Conservation (phyloP, 1,140 invertebrate species). For the Pantala flavescens region DNA sequence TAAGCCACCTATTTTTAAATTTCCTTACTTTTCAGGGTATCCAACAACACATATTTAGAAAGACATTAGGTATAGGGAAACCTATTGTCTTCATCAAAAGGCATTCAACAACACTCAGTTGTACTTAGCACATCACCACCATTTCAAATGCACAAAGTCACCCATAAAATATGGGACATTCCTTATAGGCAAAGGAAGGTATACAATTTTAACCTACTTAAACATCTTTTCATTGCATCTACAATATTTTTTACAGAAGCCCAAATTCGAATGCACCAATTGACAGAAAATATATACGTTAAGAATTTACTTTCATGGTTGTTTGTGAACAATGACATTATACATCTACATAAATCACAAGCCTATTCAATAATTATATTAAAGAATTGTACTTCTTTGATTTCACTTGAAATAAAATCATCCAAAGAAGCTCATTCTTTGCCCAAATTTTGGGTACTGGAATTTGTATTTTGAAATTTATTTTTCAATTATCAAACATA, state of each 20-base stretch:
- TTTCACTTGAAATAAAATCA: neutral
- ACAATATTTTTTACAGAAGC: constrained; percentile 2
- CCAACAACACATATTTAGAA: constrained; percentile 4
- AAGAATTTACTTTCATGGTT: constrained; percentile 4
- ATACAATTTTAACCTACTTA: neutral
- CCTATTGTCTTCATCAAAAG: constrained; percentile 9
- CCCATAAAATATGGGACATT: constrained; percentile 1
- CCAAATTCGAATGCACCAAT: neutral
- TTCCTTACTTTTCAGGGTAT: neutral
- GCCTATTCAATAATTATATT: neutral
- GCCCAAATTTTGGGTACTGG: neutral
- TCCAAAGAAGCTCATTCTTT: neutral
- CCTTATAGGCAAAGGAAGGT: constrained; percentile 1
- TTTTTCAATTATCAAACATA: neutral
- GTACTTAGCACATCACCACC: constrained; percentile 4
- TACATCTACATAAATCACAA: constrained; percentile 5
- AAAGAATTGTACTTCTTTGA: constrained; percentile 7
- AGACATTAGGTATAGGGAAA: neutral
- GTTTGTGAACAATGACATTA: neutral
- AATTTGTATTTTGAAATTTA: neutral
- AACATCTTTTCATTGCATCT: neutral
- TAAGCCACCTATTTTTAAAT: neutral
- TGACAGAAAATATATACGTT: neutral
- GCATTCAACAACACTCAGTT: constrained; percentile 5
- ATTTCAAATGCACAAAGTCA: neutral